phyloP scores from a whole-genome alignment of 2,888 invertebrate genomes.

The Heliconius ismenius region DNA sequence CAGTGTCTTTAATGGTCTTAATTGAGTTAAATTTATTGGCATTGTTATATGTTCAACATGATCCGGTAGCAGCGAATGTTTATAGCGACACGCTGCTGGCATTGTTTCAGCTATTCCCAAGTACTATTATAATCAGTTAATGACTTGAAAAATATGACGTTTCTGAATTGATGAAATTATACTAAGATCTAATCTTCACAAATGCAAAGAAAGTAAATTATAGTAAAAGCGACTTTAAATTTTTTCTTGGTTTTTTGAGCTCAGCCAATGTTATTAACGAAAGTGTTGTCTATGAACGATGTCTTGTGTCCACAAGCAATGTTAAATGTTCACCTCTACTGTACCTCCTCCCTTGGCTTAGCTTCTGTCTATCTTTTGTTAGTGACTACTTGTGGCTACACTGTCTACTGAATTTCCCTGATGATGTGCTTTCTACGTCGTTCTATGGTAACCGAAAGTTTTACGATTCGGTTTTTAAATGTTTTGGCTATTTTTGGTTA shows the following conservation, averaged over 20 bases:
- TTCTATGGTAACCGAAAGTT: conserved; percentile 46
- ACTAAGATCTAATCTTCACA: not conserved
- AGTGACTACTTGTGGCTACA: conserved; percentile 54
- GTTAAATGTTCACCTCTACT: conserved; percentile 57
- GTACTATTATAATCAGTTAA: conserved; percentile 23
- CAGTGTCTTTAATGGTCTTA: conserved; percentile 6
- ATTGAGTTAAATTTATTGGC: conserved; percentile 40
- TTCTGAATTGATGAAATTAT: too few relatives aligned
- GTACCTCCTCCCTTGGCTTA: conserved; percentile 61
- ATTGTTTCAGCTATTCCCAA: conserved; percentile 44
- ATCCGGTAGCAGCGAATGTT: conserved; percentile 40
- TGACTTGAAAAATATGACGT: conserved; percentile 16
- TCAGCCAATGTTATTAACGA: conserved; percentile 21
- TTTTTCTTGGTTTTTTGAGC: conserved; percentile 43
- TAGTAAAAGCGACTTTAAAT: conserved; percentile 24
- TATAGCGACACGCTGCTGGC: conserved; percentile 47
- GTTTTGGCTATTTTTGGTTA: conserved; percentile 36
- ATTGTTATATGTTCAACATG: conserved; percentile 40
- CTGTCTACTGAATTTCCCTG: conserved; percentile 55
- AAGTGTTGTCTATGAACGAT: conserved; percentile 50
- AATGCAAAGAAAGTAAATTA: not conserved
- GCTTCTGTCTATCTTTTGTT: conserved; percentile 64
- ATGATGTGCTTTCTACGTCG: conserved; percentile 59
- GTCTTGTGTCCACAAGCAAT: conserved; percentile 69
- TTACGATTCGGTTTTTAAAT: conserved; percentile 38